Conservation (phyloP, 2,888 invertebrate genomes). For the Pammene fasciana region DNA sequence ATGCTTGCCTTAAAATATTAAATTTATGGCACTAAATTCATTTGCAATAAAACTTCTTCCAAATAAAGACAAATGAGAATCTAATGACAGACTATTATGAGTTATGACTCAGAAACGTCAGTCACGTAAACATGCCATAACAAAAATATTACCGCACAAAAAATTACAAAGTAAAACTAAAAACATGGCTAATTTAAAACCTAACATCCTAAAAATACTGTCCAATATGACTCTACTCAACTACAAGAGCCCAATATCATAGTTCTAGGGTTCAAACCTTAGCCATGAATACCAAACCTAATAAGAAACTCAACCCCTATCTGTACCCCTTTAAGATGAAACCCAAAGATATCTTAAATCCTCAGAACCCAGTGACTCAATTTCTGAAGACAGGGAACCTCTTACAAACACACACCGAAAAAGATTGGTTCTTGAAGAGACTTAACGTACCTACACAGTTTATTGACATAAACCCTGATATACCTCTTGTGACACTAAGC, state of each 20-base stretch:
- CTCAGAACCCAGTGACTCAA: not conserved
- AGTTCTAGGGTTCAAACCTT: not conserved
- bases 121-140: not conserved
- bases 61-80: no score
- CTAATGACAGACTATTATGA: no score
- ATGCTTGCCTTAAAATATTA: no score
- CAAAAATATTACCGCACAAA: not conserved
- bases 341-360: not conserved
- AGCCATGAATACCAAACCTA: not conserved
- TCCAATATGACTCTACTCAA: not conserved
- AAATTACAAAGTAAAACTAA: slow-evolving; percentile 1
- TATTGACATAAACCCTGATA: not conserved
- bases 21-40: no score
- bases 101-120: not conserved
- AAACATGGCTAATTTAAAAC: not conserved
- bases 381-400: not conserved
- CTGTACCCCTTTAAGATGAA: slow-evolving; percentile 3
- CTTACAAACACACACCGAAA: not conserved
- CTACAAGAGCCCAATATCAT: not conserved
- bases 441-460: not conserved
- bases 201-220: not conserved
- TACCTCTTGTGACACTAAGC: not conserved
- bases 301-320: slow-evolving; percentile 18
- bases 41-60: no score
- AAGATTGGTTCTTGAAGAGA: not conserved